Evolutionary conservation across 2,888 invertebrate genomes (phyloP), one percentile per base, ranked within the genome.

Genomic region (Gandaritis pyraliata): DNA sequence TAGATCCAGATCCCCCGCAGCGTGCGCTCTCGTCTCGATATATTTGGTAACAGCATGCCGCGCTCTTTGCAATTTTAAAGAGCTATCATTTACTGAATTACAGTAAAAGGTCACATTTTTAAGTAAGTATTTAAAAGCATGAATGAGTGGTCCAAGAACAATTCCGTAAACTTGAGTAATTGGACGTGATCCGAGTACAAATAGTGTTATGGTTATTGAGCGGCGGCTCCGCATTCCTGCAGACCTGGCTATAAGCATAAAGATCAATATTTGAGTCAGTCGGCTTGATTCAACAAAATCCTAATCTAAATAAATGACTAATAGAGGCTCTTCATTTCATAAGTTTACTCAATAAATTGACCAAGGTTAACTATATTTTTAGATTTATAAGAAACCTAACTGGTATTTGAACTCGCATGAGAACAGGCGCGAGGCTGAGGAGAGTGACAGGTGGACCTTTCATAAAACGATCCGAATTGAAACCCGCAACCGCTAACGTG

Each of bases 81-180:
- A 48, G 29, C 46, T 59, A 59, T 51, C n/a, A 41, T 52, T 51
- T 55, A 55, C 43, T 29, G 45, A 23, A 54, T 54, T 48, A 58
- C 47, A 53, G 39, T 48, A 13, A 65, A 65, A 68, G 65, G 66
- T 64, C 59, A 55, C 10, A 43, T 16, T 1, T 43, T 16, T 38
- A 48, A 13, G 33, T 48, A 43, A 16, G 49, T 59, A 57, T 54
- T 57, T 51, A 60, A 49, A 58, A 30, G 46, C 39, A 33, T 52
- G 58, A 58, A 41, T 52, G 36, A 53, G 52, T 38, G 55, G 56
- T 48, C 56, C 53, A n/a, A 53, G 58, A 61, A 39, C 33, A 54
- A 61, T 64, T 58, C 49, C 53, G 56, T 48, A 61, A 63, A 52
- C 52, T 50, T 43, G 48, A 15, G n/a, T 53, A 53, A 30, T 57